Conservation (phyloP, 2,888 invertebrate species). For the Rhamphomyia laevipes region DNA sequence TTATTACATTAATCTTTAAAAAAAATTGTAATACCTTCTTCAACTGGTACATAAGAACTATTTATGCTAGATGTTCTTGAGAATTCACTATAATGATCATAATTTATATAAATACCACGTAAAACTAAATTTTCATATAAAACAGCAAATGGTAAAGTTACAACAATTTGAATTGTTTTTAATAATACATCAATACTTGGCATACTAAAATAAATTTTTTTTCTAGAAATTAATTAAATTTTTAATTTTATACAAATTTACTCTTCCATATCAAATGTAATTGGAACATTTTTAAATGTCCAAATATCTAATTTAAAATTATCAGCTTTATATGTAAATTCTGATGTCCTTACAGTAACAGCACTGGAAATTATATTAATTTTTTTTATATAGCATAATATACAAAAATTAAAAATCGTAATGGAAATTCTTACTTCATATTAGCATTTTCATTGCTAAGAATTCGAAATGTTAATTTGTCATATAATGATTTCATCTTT, state of each 20-base stretch:
- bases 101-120: constrained; percentile 24
- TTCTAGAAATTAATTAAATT: not conserved
- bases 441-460: constrained; percentile 23
- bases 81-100: constrained; percentile 24
- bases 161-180: constrained; percentile 6
- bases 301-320: constrained; percentile 26
- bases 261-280: constrained; percentile 21
- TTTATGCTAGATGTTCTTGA: constrained; percentile 17
- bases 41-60: not conserved
- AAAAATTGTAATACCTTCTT: not conserved
- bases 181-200: constrained; percentile 21
- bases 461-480: constrained; percentile 26
- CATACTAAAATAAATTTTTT: constrained; percentile 14
- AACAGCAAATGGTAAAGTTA: constrained; percentile 24
- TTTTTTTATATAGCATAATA: not conserved
- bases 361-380: constrained; percentile 14
- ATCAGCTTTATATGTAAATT: constrained; percentile 19
- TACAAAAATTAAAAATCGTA: not conserved
- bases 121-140: constrained; percentile 24
- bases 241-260: constrained; percentile 12
- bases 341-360: constrained; percentile 18
- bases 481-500: constrained; percentile 19
- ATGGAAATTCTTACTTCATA: constrained; percentile 25
- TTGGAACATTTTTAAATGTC: constrained; percentile 26
- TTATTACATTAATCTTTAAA: too few species aligned